A percentile compares a stretch with the other conserved stretches of the same genome.
Conservation (phyloP, 1,140 invertebrate genomes). For the Zaprionus davidi region DNA sequence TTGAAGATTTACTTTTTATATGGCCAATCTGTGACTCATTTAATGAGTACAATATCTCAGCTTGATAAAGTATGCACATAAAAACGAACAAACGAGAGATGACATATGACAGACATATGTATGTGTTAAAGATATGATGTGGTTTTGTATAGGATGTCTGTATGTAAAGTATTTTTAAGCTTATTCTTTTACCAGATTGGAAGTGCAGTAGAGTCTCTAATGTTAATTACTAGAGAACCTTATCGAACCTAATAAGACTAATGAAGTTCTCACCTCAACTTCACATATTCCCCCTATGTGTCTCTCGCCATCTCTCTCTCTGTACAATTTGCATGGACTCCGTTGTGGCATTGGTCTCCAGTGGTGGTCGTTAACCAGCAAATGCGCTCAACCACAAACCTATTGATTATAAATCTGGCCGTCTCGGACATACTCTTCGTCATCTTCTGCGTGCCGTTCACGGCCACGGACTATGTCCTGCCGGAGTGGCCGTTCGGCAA, state of each 20-base stretch:
- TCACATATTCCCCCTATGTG: neutral
- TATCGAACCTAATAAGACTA: constrained; percentile 10
- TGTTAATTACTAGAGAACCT: neutral
- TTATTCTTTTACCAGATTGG: too few species aligned
- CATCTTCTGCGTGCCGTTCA: constrained; percentile 92
- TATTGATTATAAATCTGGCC: constrained; percentile 95
- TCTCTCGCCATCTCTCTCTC: neutral
- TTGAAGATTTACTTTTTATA: neutral
- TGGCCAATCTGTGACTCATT: neutral
- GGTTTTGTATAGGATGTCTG: too few species aligned
- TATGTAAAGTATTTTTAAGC: too few species aligned
- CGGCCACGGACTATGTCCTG: constrained; percentile 91
- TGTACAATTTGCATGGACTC: neutral
- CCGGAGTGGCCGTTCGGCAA: constrained; percentile 96
- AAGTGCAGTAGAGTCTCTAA: too few species aligned
- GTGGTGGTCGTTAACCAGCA: constrained; percentile 93
- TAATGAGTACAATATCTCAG: neutral
- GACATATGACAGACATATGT: neutral
- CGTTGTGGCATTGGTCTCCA: constrained; percentile 60
- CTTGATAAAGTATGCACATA: neutral
- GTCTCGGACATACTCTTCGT: constrained; percentile 97
- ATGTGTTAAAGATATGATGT: too few species aligned
- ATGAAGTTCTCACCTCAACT: constrained; percentile 11
- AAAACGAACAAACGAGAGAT: neutral
- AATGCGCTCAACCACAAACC: constrained; percentile 96